Conservation (phyloP, 2,888 invertebrate species). For the Cheilosia pagana region DNA sequence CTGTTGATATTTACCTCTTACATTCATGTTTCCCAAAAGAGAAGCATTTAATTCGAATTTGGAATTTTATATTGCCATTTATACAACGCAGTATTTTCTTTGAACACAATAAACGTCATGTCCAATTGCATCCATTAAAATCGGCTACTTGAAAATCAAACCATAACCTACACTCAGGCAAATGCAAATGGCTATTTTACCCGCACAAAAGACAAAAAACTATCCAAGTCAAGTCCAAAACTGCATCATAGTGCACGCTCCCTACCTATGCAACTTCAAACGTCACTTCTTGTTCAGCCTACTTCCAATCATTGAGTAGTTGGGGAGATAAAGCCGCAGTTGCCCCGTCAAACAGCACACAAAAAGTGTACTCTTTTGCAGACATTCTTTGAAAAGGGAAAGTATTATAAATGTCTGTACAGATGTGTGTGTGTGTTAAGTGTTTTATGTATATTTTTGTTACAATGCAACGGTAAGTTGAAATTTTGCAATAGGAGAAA, state of each 20-base stretch:
- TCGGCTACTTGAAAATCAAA: not conserved
- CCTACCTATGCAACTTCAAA: not conserved
- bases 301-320: not conserved
- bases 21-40: too few species aligned
- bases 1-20: too few species aligned
- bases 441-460: slow-evolving; percentile 8
- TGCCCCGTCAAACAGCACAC: not conserved
- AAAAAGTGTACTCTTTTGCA: slow-evolving; percentile 22
- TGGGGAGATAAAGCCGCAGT: not conserved
- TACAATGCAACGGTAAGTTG: slow-evolving; percentile 60
- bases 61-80: too few species aligned
- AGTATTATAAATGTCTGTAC: slow-evolving; percentile 11
- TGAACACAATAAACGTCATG: not conserved
- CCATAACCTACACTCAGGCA: not conserved
- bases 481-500: slow-evolving; percentile 30
- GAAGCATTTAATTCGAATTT: too few species aligned
- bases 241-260: not conserved
- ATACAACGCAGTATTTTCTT: too few species aligned
- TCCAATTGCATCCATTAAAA: not conserved
- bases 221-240: not conserved
- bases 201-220: not conserved
- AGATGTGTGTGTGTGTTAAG: slow-evolving; percentile 8
- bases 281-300: not conserved
- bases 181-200: not conserved
- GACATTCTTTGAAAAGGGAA: slow-evolving; percentile 67